Base-by-base conservation (phyloP, 1,140 invertebrate species). In the Neodiprion fabricii region DNA sequence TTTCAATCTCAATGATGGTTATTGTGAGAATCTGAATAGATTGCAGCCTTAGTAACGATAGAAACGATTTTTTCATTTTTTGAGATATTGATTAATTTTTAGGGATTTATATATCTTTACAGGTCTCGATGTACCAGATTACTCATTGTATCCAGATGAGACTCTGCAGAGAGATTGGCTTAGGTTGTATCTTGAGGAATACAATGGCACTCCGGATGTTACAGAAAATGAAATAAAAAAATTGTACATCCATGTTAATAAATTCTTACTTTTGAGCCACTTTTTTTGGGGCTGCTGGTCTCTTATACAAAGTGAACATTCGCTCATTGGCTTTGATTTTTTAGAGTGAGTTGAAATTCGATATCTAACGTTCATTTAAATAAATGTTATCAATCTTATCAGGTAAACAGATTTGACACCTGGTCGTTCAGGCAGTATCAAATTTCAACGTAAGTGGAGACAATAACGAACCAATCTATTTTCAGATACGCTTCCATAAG, bases 261-360 rank as follows among this genome's bases (percentile, higher is more conserved):
- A 95, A 86, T 95, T 96, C 87, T 90, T 93, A 17, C 85, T 97
- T 72, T 91, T 94, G 0, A 90, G 96, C 5, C 96, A 98, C 88
- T 93, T 98, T 75, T 93, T 98, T 78, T 99, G 98, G 98, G 95
- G 93, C 9, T 87, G 97, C 67, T 99, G 98, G 98, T 93, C 94
- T 7, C 89, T 99, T 1, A 93, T 98, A 68, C 98, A 99, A 88
- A 94, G 95, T 10, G 92, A 96, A 85, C 91, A 96, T 89, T 99
- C 98, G 0, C 91, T 89, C 69, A 97, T 99, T 82, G 94, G 98
- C 83, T 99, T 99, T 87, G 96, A 99, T 89, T 99, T 96, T 90
- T 89, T 97, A 73, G 90, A 91, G 95, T 99, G 91, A 90, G 91
- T 91, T 77, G 77, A 73, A 21, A 9, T 23, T 66, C 74, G 48